phyloP scores from a whole-genome alignment of 2,797 vertebrate genomes.

The Silurus aristotelis region DNA sequence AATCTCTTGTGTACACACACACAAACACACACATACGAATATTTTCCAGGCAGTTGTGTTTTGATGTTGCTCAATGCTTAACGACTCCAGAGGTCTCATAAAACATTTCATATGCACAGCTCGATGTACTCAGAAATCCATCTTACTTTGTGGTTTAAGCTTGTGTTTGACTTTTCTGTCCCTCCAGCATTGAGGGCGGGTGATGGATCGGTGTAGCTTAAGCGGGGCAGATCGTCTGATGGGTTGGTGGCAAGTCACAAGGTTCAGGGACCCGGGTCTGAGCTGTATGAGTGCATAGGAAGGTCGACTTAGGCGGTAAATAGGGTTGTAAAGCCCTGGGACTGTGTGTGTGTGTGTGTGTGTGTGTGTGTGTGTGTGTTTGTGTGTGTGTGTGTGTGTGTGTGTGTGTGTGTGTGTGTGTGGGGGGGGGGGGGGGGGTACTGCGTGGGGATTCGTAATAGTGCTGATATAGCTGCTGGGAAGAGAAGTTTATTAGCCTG shows the following conservation, averaged over 20 bases:
- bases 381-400: not conserved
- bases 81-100: not conserved
- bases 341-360: constrained; percentile 11
- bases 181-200: not conserved
- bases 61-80: constrained; percentile 9
- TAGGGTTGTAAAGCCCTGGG: constrained; percentile 27
- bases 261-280: constrained; percentile 4
- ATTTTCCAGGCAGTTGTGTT: not conserved
- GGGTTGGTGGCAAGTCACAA: not conserved
- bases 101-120: constrained; percentile 26
- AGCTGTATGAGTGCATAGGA: constrained; percentile 12
- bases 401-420: not conserved
- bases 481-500: constrained; percentile 64
- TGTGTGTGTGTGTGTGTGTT: not conserved
- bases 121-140: constrained; percentile 3
- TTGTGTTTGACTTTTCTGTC: constrained; percentile 12
- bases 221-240: not conserved
- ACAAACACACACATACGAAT: too few species aligned
- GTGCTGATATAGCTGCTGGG: constrained; percentile 41
- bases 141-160: constrained; percentile 11
- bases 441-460: constrained; percentile 28
- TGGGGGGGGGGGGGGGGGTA: not conserved
- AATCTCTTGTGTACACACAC: not conserved
- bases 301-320: constrained; percentile 2
- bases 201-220: constrained; percentile 22